Conservation (phyloP, 2,888 invertebrate genomes). For the Stegophylla sp. region DNA sequence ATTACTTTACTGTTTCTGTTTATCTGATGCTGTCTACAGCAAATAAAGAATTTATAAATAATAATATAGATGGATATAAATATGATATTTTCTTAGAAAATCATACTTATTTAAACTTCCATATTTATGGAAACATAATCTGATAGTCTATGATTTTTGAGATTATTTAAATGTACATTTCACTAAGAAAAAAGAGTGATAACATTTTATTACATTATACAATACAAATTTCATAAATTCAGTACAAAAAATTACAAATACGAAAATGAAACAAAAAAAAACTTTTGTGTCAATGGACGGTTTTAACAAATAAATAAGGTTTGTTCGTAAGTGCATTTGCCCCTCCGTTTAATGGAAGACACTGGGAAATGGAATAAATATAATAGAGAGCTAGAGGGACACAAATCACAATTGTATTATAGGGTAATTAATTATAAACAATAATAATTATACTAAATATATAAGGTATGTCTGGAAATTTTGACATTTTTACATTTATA, state of each 20-base stretch:
- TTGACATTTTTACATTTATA: no score
- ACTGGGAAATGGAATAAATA: slow-evolving; percentile 34
- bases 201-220: slow-evolving; percentile 55
- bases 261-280: slow-evolving; percentile 25
- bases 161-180: background rate
- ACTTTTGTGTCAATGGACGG: slow-evolving; percentile 41
- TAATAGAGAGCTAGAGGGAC: slow-evolving; percentile 41
- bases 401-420: slow-evolving; percentile 30
- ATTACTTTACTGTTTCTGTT: no score
- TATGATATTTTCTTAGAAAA: no score
- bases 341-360: slow-evolving; percentile 46
- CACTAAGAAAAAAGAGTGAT: slow-evolving; percentile 35
- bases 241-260: slow-evolving; percentile 48
- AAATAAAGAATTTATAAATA: no score
- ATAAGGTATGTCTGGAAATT: background rate
- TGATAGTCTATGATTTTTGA: no score
- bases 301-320: slow-evolving; percentile 35
- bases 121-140: no score
- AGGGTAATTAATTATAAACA: slow-evolving; percentile 23
- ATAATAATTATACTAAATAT: slow-evolving; percentile 20
- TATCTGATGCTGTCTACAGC: no score
- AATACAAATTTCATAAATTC: slow-evolving; percentile 37
- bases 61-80: no score
- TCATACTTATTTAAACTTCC: no score
- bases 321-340: slow-evolving; percentile 9